phyloP scores from a whole-genome alignment of 2,888 invertebrate genomes.

The Diarsia rubi region DNA sequence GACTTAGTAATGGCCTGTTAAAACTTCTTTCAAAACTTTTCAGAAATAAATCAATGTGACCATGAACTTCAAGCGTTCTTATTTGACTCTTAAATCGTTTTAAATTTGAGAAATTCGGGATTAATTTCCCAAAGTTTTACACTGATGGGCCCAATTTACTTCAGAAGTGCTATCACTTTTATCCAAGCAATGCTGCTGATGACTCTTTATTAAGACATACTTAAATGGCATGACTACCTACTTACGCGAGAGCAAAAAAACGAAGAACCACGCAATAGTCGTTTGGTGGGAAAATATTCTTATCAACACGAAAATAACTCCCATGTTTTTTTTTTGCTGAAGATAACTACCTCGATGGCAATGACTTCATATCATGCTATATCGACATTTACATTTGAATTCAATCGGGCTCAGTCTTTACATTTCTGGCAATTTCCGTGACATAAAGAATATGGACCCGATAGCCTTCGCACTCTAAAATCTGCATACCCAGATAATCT shows the following conservation, averaged over 20 bases:
- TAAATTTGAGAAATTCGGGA: slow-evolving; percentile 21
- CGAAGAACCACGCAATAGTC: neutral
- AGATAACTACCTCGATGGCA: neutral
- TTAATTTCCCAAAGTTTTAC: slow-evolving; percentile 15
- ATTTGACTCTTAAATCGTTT: slow-evolving; percentile 15
- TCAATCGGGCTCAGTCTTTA: slow-evolving; percentile 34
- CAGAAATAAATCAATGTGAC: slow-evolving; percentile 11
- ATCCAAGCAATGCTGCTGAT: slow-evolving; percentile 18
- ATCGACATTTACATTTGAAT: slow-evolving; percentile 52
- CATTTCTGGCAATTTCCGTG: slow-evolving; percentile 53
- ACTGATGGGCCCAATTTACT: slow-evolving; percentile 1
- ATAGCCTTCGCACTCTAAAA: slow-evolving; percentile 61
- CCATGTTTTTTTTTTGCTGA: slow-evolving; percentile 4
- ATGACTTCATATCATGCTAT: slow-evolving; percentile 25
- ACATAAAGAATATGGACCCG: slow-evolving; percentile 53
- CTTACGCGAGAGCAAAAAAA: neutral
- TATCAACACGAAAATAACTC: slow-evolving; percentile 5
- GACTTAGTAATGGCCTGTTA: neutral
- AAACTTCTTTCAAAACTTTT: slow-evolving; percentile 16
- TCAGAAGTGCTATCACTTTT: slow-evolving; percentile 25
- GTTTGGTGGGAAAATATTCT: slow-evolving; percentile 36
- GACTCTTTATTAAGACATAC: neutral
- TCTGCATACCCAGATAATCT: slow-evolving; percentile 54
- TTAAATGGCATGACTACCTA: slow-evolving; percentile 1
- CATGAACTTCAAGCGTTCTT: slow-evolving; percentile 10